phyloP scores from a whole-genome alignment of 2,113 vertebrate genomes.

The Galemys pyrenaicus region DNA sequence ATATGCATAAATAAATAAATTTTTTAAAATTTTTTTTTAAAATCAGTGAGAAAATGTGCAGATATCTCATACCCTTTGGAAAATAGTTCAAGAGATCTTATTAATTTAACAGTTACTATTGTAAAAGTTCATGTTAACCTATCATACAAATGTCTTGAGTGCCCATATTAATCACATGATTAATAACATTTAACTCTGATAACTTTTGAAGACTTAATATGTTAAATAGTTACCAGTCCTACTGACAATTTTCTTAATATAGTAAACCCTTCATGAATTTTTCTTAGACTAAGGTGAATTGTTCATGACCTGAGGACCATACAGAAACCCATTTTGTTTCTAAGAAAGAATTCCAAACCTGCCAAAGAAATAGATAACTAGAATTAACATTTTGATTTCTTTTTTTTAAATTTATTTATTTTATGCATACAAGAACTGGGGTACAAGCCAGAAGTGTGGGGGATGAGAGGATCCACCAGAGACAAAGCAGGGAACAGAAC shows the following conservation, averaged over 20 bases:
- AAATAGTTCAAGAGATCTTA: slow-evolving; percentile 47
- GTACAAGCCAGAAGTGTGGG: too few species aligned
- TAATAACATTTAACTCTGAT: slow-evolving; percentile 22
- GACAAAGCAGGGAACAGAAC: too few species aligned
- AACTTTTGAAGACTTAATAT: slow-evolving; percentile 48
- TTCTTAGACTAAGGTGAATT: background rate
- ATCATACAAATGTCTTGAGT: slow-evolving; percentile 59
- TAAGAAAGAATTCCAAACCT: background rate
- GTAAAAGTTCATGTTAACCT: slow-evolving; percentile 31
- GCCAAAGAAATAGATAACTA: background rate
- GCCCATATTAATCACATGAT: slow-evolving; percentile 38
- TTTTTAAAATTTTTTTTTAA: too few species aligned
- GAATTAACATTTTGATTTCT: slow-evolving; percentile 25
- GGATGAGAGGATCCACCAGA: too few species aligned
- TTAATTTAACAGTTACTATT: slow-evolving; percentile 38
- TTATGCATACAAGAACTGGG: too few species aligned
- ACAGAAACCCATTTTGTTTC: background rate
- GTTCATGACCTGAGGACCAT: background rate
- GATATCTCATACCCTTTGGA: background rate
- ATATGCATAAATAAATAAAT: too few species aligned
- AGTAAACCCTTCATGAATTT: slow-evolving; percentile 29
- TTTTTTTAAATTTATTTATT: too few species aligned
- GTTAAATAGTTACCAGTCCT: slow-evolving; percentile 39
- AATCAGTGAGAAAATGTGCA: slow-evolving; percentile 4
- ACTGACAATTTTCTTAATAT: background rate